These are phyloP conservation scores for Linepithema humile DNA, from an alignment of 1,140 invertebrate genomes.

Conservation along the genomic window DNA sequence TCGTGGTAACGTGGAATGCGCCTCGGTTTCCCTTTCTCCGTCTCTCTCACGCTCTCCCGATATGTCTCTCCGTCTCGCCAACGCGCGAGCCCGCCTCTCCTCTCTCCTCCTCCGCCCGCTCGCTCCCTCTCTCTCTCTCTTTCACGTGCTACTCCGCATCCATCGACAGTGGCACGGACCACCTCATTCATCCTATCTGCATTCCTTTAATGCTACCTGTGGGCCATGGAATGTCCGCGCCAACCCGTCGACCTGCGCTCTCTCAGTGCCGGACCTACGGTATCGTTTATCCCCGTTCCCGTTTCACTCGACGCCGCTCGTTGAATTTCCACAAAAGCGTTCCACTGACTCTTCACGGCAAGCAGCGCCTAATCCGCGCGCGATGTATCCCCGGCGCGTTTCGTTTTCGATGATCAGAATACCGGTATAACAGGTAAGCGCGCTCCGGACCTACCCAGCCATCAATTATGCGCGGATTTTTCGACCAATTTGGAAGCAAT, in stretches of 20 bases:
- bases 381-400: neutral
- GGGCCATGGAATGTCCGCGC: slow-evolving; percentile 77
- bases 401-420: neutral
- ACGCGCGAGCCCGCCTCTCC: neutral
- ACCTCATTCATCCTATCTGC: slow-evolving; percentile 83
- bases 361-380: slow-evolving; percentile 16
- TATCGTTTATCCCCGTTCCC: slow-evolving; percentile 67
- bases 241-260: slow-evolving; percentile 49
- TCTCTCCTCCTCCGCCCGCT: neutral
- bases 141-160: slow-evolving; percentile 56
- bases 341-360: slow-evolving; percentile 5
- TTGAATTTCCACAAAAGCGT: slow-evolving; percentile 47
- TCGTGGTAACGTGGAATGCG: slow-evolving; percentile 77
- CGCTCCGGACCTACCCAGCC: neutral
- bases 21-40: slow-evolving; percentile 61
- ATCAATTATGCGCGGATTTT: neutral
- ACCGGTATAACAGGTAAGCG: neutral
- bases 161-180: slow-evolving; percentile 78
- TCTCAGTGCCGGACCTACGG: slow-evolving; percentile 68
- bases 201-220: slow-evolving; percentile 82
- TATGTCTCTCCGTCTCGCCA: neutral
- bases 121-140: slow-evolving; percentile 52
- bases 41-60: slow-evolving; percentile 17
- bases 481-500: neutral
- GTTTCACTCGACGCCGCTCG: slow-evolving; percentile 11